Percentiles rank a stretch among this genome's conserved stretches.
These are phyloP conservation scores for Girardia tigrina DNA, from an alignment of 2,888 invertebrate species.

Conservation along the genomic window DNA sequence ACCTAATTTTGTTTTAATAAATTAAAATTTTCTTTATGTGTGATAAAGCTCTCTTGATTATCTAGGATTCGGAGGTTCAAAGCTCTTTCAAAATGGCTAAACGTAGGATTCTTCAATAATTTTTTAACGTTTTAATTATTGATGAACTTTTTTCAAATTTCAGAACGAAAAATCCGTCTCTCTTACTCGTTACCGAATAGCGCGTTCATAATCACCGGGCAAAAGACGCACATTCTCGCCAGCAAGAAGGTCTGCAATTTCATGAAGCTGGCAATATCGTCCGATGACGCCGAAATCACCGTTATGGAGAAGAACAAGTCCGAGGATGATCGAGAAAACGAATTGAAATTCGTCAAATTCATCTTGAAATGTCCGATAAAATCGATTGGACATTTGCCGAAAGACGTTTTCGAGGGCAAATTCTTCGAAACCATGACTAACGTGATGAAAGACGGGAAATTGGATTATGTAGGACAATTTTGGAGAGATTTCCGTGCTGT, in stretches of 20 bases:
- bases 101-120: too few species aligned
- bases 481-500: too few species aligned
- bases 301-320: constrained; percentile 70
- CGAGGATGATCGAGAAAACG: constrained; percentile 63
- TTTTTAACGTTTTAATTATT: too few species aligned
- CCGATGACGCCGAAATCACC: constrained; percentile 59
- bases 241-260: constrained; percentile 97
- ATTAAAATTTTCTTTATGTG: background rate
- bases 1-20: constrained; percentile 1
- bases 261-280: constrained; percentile 58
- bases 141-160: too few species aligned
- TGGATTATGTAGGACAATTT: background rate
- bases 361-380: constrained; percentile 17
- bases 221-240: constrained; percentile 72
- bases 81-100: constrained; percentile 12
- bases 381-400: constrained; percentile 12
- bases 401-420: background rate
- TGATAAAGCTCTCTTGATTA: background rate
- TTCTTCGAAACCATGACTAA: background rate
- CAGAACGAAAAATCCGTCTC: too few species aligned
- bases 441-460: background rate
- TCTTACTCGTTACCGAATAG: constrained; percentile 93
- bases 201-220: constrained; percentile 73
- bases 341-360: constrained; percentile 19
- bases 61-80: background rate